Evolutionary conservation across 2,113 vertebrate species (phyloP), one percentile per base, ranked within the genome.

Genomic region (Andinoacara biseriatus): DNA sequence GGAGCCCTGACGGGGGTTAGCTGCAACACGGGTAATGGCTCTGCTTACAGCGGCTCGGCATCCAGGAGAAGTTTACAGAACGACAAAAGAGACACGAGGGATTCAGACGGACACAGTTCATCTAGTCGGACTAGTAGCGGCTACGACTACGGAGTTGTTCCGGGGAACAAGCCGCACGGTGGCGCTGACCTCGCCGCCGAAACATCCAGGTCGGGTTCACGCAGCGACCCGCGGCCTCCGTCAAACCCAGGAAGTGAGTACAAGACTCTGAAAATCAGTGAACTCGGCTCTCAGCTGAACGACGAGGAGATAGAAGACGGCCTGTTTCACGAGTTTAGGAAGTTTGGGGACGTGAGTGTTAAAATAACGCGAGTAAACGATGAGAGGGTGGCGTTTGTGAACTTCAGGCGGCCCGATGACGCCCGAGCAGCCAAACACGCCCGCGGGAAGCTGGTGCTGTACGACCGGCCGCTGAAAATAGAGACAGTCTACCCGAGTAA

Each of bases 231-330:
- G 20, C 92, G 94, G 81, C 90, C 93, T 67, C 86, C 92, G 38
- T 33, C 91, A 2, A 87, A 77, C 46, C 82, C 86, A 46, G 96
- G 96, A 83, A 95, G 94, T 81, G 98, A 99, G 94, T 98, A 99
- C 95, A 99, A 97, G 92, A 98, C 98, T 8, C 95, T 99, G 7
- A 98, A 98, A 91, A 99, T 99, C 56, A 99, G 98, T 80, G 97
- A 97, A 82, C 91, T 99, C 89, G 98, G 98, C 87, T 97, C 97
- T 3, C 97, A 97, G 93, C 89, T 99, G 67, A 99, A 96, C 87
- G 98, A 99, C 92, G 98, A 98, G 85, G 97, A 98, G 20, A 96
- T 99, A 77, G 98, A 99, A 90, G 98, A 99, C 87, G 98, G 98
- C 0, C 94, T 99, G 1, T 99, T 99, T 61, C 98, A 98, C 72